Conservation (phyloP, 35 echinoderm and acorn worm species). For the Apostichopus californicus region DNA sequence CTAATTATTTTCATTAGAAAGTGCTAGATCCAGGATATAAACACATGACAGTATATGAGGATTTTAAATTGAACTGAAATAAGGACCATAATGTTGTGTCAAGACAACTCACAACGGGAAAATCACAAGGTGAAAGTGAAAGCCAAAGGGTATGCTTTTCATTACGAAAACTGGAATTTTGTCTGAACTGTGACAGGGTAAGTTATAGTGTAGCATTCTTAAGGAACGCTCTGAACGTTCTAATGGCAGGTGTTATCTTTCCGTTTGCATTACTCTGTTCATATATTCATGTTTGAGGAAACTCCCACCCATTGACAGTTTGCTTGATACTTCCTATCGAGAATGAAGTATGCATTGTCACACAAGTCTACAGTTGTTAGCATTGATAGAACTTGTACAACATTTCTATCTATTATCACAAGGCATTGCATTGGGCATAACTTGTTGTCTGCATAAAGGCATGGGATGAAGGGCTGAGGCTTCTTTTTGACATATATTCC, state of each 20-base stretch:
- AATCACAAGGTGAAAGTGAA: too few relatives aligned
- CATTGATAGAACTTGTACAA: neutral
- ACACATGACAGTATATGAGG: too few relatives aligned
- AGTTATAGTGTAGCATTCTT: neutral
- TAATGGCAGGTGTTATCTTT: neutral
- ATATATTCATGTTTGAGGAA: too few relatives aligned
- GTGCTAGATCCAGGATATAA: too few relatives aligned
- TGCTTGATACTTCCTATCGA: neutral
- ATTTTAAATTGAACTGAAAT: too few relatives aligned
- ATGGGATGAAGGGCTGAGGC: neutral
- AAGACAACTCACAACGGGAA: too few relatives aligned
- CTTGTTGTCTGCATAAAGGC: neutral
- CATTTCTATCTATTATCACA: neutral
- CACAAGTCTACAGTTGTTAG: neutral
- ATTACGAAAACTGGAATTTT: too few relatives aligned
- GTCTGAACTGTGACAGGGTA: too few relatives aligned
- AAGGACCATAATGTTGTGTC: too few relatives aligned
- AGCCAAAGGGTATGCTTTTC: too few relatives aligned
- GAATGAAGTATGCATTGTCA: neutral
- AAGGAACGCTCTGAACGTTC: neutral
- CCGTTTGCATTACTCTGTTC: neutral
- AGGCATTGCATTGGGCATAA: neutral
- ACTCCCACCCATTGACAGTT: neutral
- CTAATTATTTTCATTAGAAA: too few relatives aligned
- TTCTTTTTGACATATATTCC: neutral